Evolutionary conservation across 2,113 vertebrate genomes (phyloP), one percentile per base, ranked within the genome.

Genomic region (Tragelaphus buxtoni): DNA sequence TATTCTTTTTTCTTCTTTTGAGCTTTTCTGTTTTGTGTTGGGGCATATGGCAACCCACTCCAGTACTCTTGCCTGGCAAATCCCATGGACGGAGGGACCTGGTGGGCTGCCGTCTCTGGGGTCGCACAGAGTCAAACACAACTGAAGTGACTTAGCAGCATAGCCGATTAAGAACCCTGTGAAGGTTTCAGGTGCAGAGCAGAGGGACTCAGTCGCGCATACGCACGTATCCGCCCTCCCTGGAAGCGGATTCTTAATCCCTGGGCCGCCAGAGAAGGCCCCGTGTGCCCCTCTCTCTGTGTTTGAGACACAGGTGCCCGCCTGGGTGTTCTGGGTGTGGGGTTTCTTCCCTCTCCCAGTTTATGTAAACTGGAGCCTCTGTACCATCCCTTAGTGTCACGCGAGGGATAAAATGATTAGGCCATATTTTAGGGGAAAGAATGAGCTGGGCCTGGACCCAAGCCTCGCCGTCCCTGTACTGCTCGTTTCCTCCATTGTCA

Each of bases 241-340:
- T 12, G 63, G 18, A 69, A 35, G 69, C 0, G 10, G 69, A 72
- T 12, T 72, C 35, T 72, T 11, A 12, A 42, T 24, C 35, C 18
- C 35, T 72, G 35, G 69, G 20, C 35, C 0, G 1, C 69, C 69
- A 72, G 35, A 39, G 69, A 72, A 42, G 69, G n/a, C 35, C 35
- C 20, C 2, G 20, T 5, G n/a, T 35, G 63, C 63, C 63, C n/a
- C 9, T 2, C 79, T 83, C 88, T 94, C 45, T 13, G 22, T 26
- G 53, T 90, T 91, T 92, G 91, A 88, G 17, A 81, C 18, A 0
- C n/a, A 14, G 77, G 96, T 60, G 0, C 47, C 79, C 82, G 0
- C 47, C 81, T 89, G 63, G 42, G n/a, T 3, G 18, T 89, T 91
- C 96, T 58, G 95, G 87, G 84, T 95, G 80, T 63, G 32, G 30